Conservation (phyloP, 2,797 vertebrate genomes). For the Pangasius larnaudii region DNA sequence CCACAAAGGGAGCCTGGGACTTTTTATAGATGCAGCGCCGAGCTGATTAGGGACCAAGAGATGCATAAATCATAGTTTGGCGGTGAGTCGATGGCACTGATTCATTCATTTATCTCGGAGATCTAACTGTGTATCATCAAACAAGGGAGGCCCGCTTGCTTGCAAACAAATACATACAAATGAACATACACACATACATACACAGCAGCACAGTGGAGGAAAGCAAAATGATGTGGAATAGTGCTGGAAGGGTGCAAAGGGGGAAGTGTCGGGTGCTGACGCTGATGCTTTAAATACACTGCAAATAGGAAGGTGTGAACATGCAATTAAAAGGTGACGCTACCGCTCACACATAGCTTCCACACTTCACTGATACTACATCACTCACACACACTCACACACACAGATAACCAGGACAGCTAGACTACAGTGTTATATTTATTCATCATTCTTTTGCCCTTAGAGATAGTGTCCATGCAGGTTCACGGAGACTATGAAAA, state of each 20-base stretch:
- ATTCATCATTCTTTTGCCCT: slow-evolving; percentile 66
- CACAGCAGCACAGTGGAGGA: neutral
- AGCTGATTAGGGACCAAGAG: slow-evolving; percentile 65
- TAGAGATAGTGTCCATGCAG: slow-evolving; percentile 32
- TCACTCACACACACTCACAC: slow-evolving; percentile 20
- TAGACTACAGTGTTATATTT: slow-evolving; percentile 67
- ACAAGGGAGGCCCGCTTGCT: slow-evolving; percentile 6
- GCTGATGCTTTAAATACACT: slow-evolving; percentile 25
- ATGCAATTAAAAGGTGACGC: slow-evolving; percentile 73
- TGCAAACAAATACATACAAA: slow-evolving; percentile 7
- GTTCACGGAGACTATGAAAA: neutral
- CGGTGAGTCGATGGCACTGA: slow-evolving; percentile 59
- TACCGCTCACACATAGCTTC: slow-evolving; percentile 61
- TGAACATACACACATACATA: neutral
- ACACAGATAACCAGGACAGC: neutral
- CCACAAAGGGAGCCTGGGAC: slow-evolving; percentile 41
- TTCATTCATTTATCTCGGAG: slow-evolving; percentile 66
- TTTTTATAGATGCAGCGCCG: slow-evolving; percentile 50
- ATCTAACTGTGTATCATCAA: slow-evolving; percentile 42
- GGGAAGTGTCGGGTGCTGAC: neutral
- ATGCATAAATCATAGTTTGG: slow-evolving; percentile 77
- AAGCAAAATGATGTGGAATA: neutral
- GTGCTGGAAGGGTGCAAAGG: neutral
- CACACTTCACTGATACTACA: slow-evolving; percentile 44
- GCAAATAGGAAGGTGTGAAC: slow-evolving; percentile 36